Base-by-base conservation (phyloP, 2,113 vertebrate species). In the Vireo altiloquus region DNA sequence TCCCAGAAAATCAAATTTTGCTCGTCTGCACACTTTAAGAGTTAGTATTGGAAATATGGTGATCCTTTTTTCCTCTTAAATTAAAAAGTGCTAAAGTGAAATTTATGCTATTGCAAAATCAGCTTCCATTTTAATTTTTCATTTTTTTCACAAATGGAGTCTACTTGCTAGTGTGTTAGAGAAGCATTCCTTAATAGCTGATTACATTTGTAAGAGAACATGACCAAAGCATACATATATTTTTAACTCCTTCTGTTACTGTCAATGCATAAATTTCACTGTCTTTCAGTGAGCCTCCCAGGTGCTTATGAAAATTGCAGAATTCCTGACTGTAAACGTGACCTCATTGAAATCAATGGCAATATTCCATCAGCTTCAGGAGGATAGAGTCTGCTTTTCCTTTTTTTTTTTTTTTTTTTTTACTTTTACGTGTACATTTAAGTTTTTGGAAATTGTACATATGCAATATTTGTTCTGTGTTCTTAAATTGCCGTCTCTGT, bases 401-500 rank as follows among this genome's bases (percentile, higher is more conserved):
- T 79, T 86, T 61, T n/a, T n/a, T n/a, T n/a, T n/a, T n/a, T n/a
- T n/a, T n/a, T n/a, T n/a, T n/a, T n/a, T n/a, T n/a, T n/a, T 12
- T 16, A 40, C 39, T 71, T 47, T 63, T 85, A 56, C 10, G 8
- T 84, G 53, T 81, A 19, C 77, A 40, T 95, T 87, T 89, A 66
- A 54, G 24, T 54, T 84, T 94, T 89, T 52, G 31, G 39, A 78
- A 94, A 68, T 21, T 96, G 87, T 96, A 95, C 14, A 40, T 68
- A 72, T 46, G 11, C 37, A 81, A 37, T 95, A 87, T 92, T 90
- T 18, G 47, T 95, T 92, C 60, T 89, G 61, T 94, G 87, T 93
- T 94, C 91, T 86, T 75, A 84, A 94, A 94, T 47, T 72, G 39
- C 47, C 1, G 4, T 82, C 42, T 95, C 61, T 92, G 35, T 92